Conservation (phyloP, 2,888 invertebrate genomes). For the Trachelus tabidus region DNA sequence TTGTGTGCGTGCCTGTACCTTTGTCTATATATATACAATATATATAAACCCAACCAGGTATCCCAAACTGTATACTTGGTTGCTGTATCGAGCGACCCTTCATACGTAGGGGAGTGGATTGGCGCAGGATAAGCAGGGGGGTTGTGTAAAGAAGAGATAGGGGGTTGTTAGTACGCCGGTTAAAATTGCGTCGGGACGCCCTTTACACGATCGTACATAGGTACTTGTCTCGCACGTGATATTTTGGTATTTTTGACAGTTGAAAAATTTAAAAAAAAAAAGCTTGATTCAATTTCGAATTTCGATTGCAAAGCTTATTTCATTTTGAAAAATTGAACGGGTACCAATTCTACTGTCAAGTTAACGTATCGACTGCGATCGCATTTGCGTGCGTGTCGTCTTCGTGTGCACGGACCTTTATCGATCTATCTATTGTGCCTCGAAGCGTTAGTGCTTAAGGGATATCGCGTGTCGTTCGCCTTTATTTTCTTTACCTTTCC, state of each 20-base stretch:
- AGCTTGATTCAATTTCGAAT: background rate
- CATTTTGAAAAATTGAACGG: too few species aligned
- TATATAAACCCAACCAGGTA: background rate
- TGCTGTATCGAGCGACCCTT: background rate
- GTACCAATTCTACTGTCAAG: background rate
- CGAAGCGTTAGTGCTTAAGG: background rate
- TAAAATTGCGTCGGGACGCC: background rate
- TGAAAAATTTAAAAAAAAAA: background rate
- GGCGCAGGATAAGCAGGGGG: background rate
- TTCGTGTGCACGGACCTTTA: background rate
- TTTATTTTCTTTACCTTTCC: background rate
- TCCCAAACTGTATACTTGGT: background rate
- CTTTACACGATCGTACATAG: background rate
- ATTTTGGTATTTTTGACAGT: background rate
- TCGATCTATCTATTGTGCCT: background rate
- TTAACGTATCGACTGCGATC: background rate
- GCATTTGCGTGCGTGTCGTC: background rate
- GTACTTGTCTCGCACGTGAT: background rate
- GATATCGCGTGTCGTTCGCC: background rate
- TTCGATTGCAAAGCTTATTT: background rate
- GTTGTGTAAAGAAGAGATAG: background rate
- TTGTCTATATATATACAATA: background rate
- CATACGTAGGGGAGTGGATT: background rate
- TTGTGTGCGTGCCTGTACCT: background rate
- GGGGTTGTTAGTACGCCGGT: background rate